Conservation (phyloP, 2,888 invertebrate species). For the Hedychridium roseum region DNA sequence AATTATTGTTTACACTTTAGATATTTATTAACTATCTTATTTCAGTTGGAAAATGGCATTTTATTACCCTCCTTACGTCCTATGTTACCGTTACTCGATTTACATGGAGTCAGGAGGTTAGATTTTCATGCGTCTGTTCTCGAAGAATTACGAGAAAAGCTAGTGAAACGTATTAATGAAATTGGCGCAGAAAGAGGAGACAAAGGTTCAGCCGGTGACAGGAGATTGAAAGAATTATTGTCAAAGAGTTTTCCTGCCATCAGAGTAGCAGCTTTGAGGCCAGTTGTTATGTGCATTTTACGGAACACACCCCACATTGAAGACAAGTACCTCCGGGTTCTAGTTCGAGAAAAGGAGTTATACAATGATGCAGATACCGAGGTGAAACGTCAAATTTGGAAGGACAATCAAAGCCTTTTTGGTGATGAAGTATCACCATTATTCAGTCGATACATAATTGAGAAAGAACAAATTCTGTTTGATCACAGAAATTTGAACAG, state of each 20-base stretch:
- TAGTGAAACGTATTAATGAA: conserved; percentile 77
- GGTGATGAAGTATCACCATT: conserved; percentile 97
- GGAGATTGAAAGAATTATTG: conserved; percentile 87
- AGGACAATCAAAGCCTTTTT: conserved; percentile 94
- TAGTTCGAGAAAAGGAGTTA: conserved; percentile 86
- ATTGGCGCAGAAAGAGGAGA: conserved; percentile 69
- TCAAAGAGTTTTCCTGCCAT: conserved; percentile 94
- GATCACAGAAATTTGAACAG: conserved; percentile 85
- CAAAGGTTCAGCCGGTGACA: conserved; percentile 77
- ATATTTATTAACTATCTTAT: conserved; percentile 18
- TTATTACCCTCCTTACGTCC: conserved; percentile 90
- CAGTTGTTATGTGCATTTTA: conserved; percentile 94
- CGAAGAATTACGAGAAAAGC: conserved; percentile 74
- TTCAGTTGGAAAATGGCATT: conserved; percentile 88
- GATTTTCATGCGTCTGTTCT: conserved; percentile 96
- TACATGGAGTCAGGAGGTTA: conserved; percentile 89
- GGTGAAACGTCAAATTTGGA: conserved; percentile 98
- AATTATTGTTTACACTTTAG: conserved; percentile 2
- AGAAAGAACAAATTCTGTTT: conserved; percentile 91
- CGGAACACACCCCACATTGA: conserved; percentile 93
- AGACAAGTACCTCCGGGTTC: conserved; percentile 81
- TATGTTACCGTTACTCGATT: conserved; percentile 92
- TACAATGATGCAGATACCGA: conserved; percentile 95
- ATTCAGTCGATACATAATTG: conserved; percentile 90
- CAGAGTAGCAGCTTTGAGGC: conserved; percentile 86